phyloP scores from a whole-genome alignment of 1,140 invertebrate species.

The Trichonephila clavipes region DNA sequence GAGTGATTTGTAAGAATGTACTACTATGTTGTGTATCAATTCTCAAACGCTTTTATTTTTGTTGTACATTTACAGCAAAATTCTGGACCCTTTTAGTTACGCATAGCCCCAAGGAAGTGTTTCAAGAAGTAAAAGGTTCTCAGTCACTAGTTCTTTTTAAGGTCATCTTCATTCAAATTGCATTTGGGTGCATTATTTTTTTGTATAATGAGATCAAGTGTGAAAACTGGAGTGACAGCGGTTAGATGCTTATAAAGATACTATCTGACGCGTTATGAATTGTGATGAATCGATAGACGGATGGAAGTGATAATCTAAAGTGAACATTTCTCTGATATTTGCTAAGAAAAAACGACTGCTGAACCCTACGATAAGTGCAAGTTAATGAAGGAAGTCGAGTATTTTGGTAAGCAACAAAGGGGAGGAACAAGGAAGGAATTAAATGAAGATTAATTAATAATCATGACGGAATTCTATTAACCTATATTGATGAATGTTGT shows the following conservation, averaged over 20 bases:
- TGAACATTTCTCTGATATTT: neutral
- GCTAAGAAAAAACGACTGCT: neutral
- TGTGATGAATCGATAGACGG: conserved; percentile 40
- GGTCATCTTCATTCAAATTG: neutral
- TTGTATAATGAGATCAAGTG: neutral
- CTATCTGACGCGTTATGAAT: neutral
- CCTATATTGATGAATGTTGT: conserved; percentile 54
- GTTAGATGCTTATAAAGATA: neutral
- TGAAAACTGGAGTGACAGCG: neutral
- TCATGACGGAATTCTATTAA: conserved; percentile 59
- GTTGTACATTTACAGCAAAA: too few species aligned
- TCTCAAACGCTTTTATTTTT: too few species aligned
- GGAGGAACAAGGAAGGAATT: conserved; percentile 49
- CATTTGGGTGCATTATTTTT: neutral
- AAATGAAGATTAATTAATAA: conserved; percentile 53
- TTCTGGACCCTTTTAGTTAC: neutral
- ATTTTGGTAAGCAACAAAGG: neutral
- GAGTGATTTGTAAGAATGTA: too few species aligned
- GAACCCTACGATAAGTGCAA: neutral
- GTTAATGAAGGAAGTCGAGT: neutral
- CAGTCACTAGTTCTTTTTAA: neutral
- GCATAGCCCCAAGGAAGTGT: neutral
- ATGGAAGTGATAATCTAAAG: neutral
- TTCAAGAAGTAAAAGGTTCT: neutral
- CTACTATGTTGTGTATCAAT: too few species aligned